Percentiles rank a stretch among this genome's conserved stretches.
phyloP scores from a whole-genome alignment of 1,140 invertebrate genomes.

The Diorhabda sublineata region DNA sequence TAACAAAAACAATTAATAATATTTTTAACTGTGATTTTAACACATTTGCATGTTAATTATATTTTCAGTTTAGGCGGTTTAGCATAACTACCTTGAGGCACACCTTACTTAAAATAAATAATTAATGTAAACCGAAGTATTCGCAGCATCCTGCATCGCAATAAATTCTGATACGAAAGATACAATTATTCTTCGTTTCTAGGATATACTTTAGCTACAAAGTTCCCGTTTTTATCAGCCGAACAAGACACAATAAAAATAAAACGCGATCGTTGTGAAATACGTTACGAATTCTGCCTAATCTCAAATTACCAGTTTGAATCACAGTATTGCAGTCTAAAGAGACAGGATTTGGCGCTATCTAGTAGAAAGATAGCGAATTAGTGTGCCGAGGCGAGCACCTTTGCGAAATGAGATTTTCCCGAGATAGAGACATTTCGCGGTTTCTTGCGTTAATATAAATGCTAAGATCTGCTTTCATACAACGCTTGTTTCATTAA shows the following conservation, averaged over 20 bases:
- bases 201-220: neutral
- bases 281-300: constrained; percentile 18
- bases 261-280: constrained; percentile 14
- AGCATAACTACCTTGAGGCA: no score
- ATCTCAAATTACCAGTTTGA: constrained; percentile 20
- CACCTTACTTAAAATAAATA: no score
- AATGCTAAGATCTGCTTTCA: constrained; percentile 18
- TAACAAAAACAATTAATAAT: no score
- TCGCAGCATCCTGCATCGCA: no score
- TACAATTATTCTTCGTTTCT: constrained; percentile 5
- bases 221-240: constrained; percentile 14
- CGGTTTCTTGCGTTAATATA: constrained; percentile 15
- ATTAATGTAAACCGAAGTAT: no score
- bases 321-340: constrained; percentile 16
- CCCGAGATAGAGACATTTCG: constrained; percentile 12
- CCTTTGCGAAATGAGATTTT: constrained; percentile 19
- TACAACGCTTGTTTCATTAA: neutral
- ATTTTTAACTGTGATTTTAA: no score
- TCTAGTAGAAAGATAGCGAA: constrained; percentile 11
- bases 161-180: no score
- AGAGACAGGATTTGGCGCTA: constrained; percentile 17
- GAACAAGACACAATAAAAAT: constrained; percentile 7
- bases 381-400: constrained; percentile 6
- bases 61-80: no score
- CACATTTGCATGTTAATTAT: no score